Conservation (phyloP, 1,140 invertebrate species). For the Halyomorpha halys region DNA sequence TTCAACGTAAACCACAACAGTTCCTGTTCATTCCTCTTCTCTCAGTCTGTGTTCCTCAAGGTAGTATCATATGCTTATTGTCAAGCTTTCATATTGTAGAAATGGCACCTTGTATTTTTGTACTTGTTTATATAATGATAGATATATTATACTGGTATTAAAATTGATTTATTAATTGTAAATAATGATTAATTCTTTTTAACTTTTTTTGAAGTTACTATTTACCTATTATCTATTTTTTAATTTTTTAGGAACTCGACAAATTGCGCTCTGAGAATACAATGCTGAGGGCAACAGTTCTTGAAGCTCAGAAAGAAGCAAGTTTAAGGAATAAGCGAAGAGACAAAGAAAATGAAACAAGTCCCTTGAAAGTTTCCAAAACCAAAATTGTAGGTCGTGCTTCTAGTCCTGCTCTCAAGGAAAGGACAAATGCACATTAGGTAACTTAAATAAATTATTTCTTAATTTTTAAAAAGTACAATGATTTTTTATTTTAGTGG, state of each 20-base stretch:
- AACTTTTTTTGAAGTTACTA: background rate
- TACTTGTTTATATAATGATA: no score
- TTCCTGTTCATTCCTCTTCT: no score
- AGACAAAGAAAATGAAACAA: slow-evolving; percentile 10
- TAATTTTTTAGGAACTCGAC: slow-evolving; percentile 1
- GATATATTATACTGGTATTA: no score
- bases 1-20: no score
- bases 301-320: slow-evolving; percentile 4
- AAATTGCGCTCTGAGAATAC: slow-evolving; percentile 1
- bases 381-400: background rate
- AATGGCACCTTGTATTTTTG: no score
- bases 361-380: background rate
- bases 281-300: slow-evolving; percentile 1
- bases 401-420: slow-evolving; percentile 13
- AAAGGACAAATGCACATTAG: slow-evolving; percentile 11
- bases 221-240: background rate
- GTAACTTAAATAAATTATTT: background rate
- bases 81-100: no score
- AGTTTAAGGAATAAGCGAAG: background rate
- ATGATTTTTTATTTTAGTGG: no score
- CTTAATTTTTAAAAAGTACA: no score
- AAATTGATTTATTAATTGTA: no score
- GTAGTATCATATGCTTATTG: no score
- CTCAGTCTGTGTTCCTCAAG: no score
- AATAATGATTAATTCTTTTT: no score